phyloP scores from a whole-genome alignment of 2,888 invertebrate genomes.

The Baronia brevicornis region DNA sequence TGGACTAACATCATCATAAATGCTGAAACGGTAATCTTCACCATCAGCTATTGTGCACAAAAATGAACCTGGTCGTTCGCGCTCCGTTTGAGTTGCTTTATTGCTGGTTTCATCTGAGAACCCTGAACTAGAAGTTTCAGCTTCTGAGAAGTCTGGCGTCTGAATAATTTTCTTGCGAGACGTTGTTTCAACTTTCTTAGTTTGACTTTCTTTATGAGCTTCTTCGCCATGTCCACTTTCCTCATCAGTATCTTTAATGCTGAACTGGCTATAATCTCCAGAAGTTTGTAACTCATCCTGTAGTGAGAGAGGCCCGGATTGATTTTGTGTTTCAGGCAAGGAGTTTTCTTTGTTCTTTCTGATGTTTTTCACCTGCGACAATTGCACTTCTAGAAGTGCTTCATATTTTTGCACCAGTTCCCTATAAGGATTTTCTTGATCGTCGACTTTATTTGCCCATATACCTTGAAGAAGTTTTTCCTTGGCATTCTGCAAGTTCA shows the following conservation, averaged over 20 bases:
- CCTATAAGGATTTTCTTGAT: constrained; percentile 82
- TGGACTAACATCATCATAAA: constrained; percentile 86
- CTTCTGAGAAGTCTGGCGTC: constrained; percentile 89
- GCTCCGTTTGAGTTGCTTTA: constrained; percentile 88
- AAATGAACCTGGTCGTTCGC: constrained; percentile 84
- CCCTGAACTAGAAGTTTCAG: constrained; percentile 89
- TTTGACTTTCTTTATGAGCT: constrained; percentile 62
- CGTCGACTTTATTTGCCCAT: constrained; percentile 70
- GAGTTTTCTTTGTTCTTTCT: constrained; percentile 50
- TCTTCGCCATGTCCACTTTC: constrained; percentile 78
- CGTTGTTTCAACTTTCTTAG: constrained; percentile 55
- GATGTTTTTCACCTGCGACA: constrained; percentile 76
- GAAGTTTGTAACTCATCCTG: constrained; percentile 86
- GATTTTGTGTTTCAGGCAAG: constrained; percentile 41
- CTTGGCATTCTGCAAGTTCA: constrained; percentile 61
- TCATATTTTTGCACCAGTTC: constrained; percentile 90
- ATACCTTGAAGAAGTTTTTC: constrained; percentile 69
- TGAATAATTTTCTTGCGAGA: constrained; percentile 78
- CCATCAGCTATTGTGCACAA: constrained; percentile 90
- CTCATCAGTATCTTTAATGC: constrained; percentile 78
- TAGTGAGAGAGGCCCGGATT: constrained; percentile 68
- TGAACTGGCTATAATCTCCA: constrained; percentile 81
- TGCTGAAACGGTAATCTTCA: constrained; percentile 89
- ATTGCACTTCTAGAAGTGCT: constrained; percentile 85
- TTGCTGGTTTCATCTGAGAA: constrained; percentile 90